Evolutionary conservation across 2,797 vertebrate species (phyloP), one percentile per base, ranked within the genome.

Genomic region (Margarornis squamiger): DNA sequence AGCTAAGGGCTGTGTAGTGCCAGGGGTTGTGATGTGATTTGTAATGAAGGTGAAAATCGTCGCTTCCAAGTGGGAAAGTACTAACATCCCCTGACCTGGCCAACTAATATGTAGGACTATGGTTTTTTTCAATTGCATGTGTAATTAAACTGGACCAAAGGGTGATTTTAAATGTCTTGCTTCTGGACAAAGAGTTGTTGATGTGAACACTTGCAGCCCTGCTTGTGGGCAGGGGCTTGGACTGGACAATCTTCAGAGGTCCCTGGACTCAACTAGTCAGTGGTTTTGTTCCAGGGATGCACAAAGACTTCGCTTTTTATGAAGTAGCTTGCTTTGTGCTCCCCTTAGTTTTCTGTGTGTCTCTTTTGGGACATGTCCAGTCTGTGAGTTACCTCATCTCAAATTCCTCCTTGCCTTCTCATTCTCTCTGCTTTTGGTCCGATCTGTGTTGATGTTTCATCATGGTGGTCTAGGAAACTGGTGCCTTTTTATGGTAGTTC

Each of bases 381-480:
- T 52, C 36, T 76, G 7, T 45, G 46, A 93, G 34, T 73, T 78
- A 30, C 17, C 21, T 82, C 27, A 36, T 65, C 22, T 89, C 45
- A 72, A 59, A 77, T 75, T 86, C 41, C 12, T 73, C 6, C 14
- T 59, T 85, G 59, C 32, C 20, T 46, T 79, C 54, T 84, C 21
- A 12, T 70, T 92, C 30, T 12, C 14, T 65, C 46, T 0, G 1
- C n/a, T 65, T 29, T 26, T 26, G 13, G n/a, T 21, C 14, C 0
- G 0, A 4, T 85, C 27, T 61, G 20, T 51, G 46, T 29, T 74
- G 46, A 3, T 81, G 8, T 89, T 91, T 74, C 36, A 65, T 74
- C 46, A 4, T 26, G 17, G 3, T 62, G 43, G 14, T 83, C 65
- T 65, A 48, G n/a, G 51, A 76, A 71, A 27, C 20, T 22, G 6